phyloP scores from a whole-genome alignment of 2,797 vertebrate genomes.

The Luscinia megarhynchos region DNA sequence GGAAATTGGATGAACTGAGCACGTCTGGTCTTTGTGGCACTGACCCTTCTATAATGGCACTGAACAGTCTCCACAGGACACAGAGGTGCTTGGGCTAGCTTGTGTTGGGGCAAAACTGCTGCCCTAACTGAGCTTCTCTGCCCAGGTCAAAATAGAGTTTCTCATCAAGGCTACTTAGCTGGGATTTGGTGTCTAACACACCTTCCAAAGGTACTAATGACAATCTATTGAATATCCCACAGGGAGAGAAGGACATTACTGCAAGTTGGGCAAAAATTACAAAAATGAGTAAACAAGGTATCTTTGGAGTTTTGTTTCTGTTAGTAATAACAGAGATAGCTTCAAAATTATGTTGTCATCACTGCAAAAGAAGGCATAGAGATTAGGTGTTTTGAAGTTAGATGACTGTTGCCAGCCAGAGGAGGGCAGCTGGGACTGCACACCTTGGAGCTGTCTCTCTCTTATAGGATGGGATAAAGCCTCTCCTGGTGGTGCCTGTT shows the following conservation, averaged over 20 bases:
- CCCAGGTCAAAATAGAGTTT: not conserved
- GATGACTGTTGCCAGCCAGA: not conserved
- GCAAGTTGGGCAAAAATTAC: not conserved
- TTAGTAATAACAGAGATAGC: not conserved
- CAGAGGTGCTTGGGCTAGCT: not conserved
- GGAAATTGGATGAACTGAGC: not conserved
- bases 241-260: not conserved
- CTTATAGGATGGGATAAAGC: not conserved
- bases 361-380: not conserved
- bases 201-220: not conserved
- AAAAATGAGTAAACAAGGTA: not conserved
- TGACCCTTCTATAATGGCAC: not conserved
- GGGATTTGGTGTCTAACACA: rapidly evolving
- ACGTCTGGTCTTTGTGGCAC: rapidly evolving
- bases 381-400: not conserved
- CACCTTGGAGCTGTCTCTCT: rapidly evolving
- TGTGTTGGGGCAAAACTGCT: not conserved
- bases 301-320: not conserved
- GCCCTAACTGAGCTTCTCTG: not conserved
- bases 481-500: not conserved
- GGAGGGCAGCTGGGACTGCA: rapidly evolving
- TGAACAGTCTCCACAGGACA: not conserved
- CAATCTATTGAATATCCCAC: not conserved
- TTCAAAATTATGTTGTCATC: not conserved
- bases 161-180: not conserved